These are phyloP conservation scores for Paramuricea clavata DNA, from an alignment of 92 coral and sea anemone genomes.

Conservation along the genomic window DNA sequence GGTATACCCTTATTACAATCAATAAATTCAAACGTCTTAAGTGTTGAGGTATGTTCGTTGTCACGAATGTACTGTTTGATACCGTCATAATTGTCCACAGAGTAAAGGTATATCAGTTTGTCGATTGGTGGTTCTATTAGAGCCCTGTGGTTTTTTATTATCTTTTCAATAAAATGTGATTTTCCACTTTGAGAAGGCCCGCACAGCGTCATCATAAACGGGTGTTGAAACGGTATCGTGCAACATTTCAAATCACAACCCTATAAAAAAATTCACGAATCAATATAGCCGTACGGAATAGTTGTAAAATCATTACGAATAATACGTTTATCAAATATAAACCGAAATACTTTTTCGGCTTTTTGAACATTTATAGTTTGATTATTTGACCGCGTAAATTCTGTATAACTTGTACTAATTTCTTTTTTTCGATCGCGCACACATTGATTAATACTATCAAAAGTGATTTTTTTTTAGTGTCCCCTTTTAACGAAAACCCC, in stretches of 20 bases:
- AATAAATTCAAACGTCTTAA: neutral
- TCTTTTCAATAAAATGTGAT: neutral
- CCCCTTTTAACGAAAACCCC: constrained; percentile 39
- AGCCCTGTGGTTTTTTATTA: neutral
- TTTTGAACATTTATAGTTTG: no score
- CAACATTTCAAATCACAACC: neutral
- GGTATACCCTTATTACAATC: neutral
- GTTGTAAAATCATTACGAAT: neutral
- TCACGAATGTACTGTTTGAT: neutral
- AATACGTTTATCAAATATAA: no score
- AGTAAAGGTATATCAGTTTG: no score
- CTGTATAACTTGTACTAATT: neutral
- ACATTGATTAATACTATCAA: constrained; percentile 7
- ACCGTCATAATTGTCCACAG: neutral
- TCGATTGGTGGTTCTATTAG: neutral
- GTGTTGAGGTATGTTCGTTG: neutral
- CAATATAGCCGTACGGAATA: neutral
- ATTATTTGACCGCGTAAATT: no score
- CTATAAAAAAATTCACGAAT: no score
- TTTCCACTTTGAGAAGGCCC: no score
- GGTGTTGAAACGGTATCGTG: neutral
- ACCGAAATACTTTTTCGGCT: no score
- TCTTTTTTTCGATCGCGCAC: neutral
- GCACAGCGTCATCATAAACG: neutral
- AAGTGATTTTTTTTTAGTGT: constrained; percentile 9